These are phyloP conservation scores for Cremastinae sp. DNA, from an alignment of 2,888 invertebrate species.

Conservation along the genomic window DNA sequence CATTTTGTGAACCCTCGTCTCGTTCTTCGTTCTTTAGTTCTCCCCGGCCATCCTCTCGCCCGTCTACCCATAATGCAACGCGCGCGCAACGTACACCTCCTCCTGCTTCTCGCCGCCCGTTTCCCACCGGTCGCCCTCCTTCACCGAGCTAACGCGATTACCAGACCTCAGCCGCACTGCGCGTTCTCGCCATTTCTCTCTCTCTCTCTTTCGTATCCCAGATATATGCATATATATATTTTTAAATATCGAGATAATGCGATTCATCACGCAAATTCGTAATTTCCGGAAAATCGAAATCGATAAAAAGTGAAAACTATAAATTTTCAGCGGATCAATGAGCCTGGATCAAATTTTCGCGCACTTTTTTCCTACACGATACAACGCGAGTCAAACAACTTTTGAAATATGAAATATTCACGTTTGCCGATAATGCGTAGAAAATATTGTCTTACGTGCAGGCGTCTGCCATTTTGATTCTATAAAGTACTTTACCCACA, in stretches of 20 bases:
- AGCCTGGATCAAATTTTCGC: constrained; percentile 6
- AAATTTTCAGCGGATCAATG: not conserved
- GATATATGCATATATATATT: constrained; percentile 21
- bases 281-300: constrained; percentile 12
- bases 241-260: constrained; percentile 3
- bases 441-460: constrained; percentile 21
- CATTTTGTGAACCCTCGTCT: constrained; percentile 78
- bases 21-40: constrained; percentile 69
- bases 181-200: constrained; percentile 15
- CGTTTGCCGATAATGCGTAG: constrained; percentile 46
- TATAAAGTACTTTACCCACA: constrained; percentile 71
- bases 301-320: not conserved
- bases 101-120: constrained; percentile 20
- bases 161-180: constrained; percentile 48
- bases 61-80: constrained; percentile 73
- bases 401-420: constrained; percentile 57
- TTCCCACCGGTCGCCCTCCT: constrained; percentile 8
- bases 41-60: constrained; percentile 60
- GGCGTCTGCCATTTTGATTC: constrained; percentile 71
- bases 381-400: not conserved
- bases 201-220: not conserved
- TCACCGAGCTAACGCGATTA: constrained; percentile 53
- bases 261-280: constrained; percentile 19
- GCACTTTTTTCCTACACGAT: constrained; percentile 14
- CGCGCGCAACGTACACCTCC: constrained; percentile 66